Percentiles rank a stretch among this genome's conserved stretches.
phyloP scores from a whole-genome alignment of 2,113 vertebrate species.

The Pterocles orientalis region DNA sequence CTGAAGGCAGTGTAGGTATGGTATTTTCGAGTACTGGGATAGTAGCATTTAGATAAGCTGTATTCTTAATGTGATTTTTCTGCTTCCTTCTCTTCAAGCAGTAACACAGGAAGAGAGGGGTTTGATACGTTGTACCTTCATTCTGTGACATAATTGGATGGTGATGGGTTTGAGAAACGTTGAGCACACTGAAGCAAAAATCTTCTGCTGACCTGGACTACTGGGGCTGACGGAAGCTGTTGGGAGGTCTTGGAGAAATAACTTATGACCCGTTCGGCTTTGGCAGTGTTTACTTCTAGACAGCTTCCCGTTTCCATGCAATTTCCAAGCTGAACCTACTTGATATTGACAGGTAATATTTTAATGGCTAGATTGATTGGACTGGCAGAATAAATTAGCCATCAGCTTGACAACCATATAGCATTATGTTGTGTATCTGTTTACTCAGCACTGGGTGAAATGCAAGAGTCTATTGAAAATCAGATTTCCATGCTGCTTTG shows the following conservation, averaged over 20 bases:
- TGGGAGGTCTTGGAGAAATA: conserved; percentile 12
- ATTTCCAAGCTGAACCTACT: conserved; percentile 65
- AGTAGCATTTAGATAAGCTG: not conserved
- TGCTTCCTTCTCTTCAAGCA: conserved; percentile 57
- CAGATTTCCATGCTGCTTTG: conserved; percentile 83
- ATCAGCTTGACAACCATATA: conserved; percentile 70
- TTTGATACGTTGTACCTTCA: conserved; percentile 8
- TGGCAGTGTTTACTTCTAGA: conserved; percentile 66
- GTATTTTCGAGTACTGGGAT: not conserved
- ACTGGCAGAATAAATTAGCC: conserved; percentile 79
- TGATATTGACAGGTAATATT: conserved; percentile 78
- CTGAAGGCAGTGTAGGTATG: not conserved
- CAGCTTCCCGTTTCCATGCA: conserved; percentile 46
- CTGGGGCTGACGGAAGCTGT: not conserved
- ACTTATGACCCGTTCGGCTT: not conserved
- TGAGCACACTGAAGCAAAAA: not conserved
- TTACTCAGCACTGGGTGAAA: conserved; percentile 81
- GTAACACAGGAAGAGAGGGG: not conserved
- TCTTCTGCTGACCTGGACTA: conserved; percentile 33
- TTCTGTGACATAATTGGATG: conserved; percentile 43
- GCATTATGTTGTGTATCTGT: conserved; percentile 78
- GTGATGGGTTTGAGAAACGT: conserved; percentile 13
- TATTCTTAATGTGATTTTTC: conserved; percentile 60
- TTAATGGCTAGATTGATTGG: conserved; percentile 80
- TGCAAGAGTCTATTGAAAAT: conserved; percentile 81